Base-by-base conservation (phyloP, 2,888 invertebrate genomes). In the Athalia rosae region DNA sequence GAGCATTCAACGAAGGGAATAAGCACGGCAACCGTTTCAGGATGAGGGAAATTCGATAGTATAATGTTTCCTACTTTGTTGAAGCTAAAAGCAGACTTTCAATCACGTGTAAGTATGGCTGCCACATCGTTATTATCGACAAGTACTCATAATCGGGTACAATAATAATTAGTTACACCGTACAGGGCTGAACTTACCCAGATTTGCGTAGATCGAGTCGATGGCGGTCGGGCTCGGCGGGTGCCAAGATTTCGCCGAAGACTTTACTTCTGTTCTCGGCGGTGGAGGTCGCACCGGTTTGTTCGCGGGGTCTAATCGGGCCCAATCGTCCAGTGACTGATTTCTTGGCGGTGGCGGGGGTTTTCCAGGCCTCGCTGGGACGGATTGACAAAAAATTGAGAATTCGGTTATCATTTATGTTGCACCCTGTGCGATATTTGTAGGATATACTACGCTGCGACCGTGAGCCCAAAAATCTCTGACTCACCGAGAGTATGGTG, bases 321-420 rank as follows among this genome's bases (percentile, higher is more conserved):
- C 85, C 85, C 90, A 86, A 86, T 92, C 87, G 84, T 90, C 89
- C 79, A 91, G 85, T 85, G 94, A 88, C 86, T 91, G 87, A 79
- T 91, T 91, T 80, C 93, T 92, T 45, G 96, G 92, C 0, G 96
- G 97, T 6, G 96, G 96, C 0, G 96, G 96, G 9, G 95, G 95
- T 85, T 94, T 94, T 76, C 90, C 92, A 5, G 93, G 93, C 50
- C 92, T 90, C 59, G 88, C 91, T 89, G 85, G 7, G 15, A 47
- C 43, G 11, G 0, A 13, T 64, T 43, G 41, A 11, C 11, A 6
- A 13, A 66, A 66, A 50, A 66, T 4, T n/a, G n/a, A 53, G 9
- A 41, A n/a, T 15, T 48, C 28, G 13, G 4, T 15, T 50, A 7
- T 15, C 9, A 6, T 15, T 48, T 15, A 4, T 1, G 8, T 48